Percentiles rank a stretch among this genome's conserved stretches.
These are phyloP conservation scores for Mythimna loreyi DNA, from an alignment of 2,888 invertebrate species.

Conservation along the genomic window DNA sequence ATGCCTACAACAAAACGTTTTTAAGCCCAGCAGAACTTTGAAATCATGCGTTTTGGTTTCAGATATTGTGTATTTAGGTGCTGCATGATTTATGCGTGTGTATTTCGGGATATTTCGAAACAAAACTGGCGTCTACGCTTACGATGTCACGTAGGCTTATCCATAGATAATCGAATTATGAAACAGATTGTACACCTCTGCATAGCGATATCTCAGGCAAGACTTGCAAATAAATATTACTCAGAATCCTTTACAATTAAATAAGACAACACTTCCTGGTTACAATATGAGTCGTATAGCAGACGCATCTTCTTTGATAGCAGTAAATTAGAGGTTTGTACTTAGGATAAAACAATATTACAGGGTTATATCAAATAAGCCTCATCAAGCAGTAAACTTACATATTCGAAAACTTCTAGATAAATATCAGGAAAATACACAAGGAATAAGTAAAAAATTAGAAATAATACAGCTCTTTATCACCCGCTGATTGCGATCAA, in stretches of 20 bases:
- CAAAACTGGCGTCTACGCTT: slow-evolving; percentile 41
- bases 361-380: not conserved
- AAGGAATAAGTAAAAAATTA: slow-evolving; percentile 27
- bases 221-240: not conserved
- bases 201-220: slow-evolving; percentile 20
- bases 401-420: not conserved
- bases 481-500: slow-evolving; percentile 21
- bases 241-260: not conserved
- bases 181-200: slow-evolving; percentile 22
- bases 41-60: slow-evolving; percentile 34
- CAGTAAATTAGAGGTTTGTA: not conserved
- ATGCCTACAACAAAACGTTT: slow-evolving; percentile 34
- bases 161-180: slow-evolving; percentile 32
- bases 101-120: slow-evolving; percentile 56
- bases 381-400: not conserved
- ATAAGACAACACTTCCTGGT: not conserved
- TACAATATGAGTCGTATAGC: not conserved
- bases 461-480: slow-evolving; percentile 35
- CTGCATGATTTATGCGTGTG: slow-evolving; percentile 18
- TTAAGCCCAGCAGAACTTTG: slow-evolving; percentile 16
- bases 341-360: not conserved
- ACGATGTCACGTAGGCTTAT: slow-evolving; percentile 52
- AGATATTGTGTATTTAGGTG: slow-evolving; percentile 18
- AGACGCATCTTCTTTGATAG: slow-evolving; percentile 4
- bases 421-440: slow-evolving; percentile 12